These are phyloP conservation scores for Drosophila setosimentum DNA, from an alignment of 2,888 invertebrate genomes.

Conservation along the genomic window DNA sequence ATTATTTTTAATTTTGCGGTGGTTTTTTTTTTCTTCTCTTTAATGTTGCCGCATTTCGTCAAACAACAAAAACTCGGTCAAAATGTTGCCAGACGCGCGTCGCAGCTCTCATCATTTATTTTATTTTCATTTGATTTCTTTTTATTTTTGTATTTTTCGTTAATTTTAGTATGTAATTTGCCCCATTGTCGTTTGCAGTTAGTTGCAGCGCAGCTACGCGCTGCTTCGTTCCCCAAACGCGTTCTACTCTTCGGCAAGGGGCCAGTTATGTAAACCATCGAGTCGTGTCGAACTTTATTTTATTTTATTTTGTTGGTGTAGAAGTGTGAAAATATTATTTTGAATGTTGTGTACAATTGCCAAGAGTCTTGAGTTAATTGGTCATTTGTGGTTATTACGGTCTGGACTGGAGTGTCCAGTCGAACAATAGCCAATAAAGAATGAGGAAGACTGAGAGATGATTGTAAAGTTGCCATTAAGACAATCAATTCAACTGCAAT, in stretches of 20 bases:
- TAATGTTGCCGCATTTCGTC: conserved; percentile 39
- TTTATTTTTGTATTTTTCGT: conserved; percentile 41
- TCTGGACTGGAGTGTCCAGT: conserved; percentile 4
- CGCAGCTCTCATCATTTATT: conserved; percentile 58
- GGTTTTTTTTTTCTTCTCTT: conserved; percentile 28
- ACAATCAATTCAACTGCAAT: conserved; percentile 10
- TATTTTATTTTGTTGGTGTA: neutral
- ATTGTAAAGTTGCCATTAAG: conserved; percentile 7
- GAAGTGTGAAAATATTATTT: conserved; percentile 50
- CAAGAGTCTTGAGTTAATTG: conserved; percentile 11
- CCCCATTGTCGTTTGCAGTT: conserved; percentile 51
- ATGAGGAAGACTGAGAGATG: conserved; percentile 9
- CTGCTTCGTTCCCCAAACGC: conserved; percentile 60
- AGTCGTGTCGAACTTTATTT: conserved; percentile 11
- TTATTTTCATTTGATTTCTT: conserved; percentile 56
- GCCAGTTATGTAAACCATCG: conserved; percentile 53
- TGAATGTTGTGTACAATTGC: conserved; percentile 16
- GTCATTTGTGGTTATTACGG: neutral
- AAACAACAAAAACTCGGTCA: conserved; percentile 71
- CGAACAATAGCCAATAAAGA: conserved; percentile 4
- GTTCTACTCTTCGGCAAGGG: conserved; percentile 28
- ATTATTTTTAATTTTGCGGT: conserved; percentile 71
- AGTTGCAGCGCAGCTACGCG: conserved; percentile 73
- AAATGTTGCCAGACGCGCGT: conserved; percentile 67
- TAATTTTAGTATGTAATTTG: conserved; percentile 68